Evolutionary conservation across 2,797 vertebrate species (phyloP).

Genomic region (Ficedula albicollis): DNA sequence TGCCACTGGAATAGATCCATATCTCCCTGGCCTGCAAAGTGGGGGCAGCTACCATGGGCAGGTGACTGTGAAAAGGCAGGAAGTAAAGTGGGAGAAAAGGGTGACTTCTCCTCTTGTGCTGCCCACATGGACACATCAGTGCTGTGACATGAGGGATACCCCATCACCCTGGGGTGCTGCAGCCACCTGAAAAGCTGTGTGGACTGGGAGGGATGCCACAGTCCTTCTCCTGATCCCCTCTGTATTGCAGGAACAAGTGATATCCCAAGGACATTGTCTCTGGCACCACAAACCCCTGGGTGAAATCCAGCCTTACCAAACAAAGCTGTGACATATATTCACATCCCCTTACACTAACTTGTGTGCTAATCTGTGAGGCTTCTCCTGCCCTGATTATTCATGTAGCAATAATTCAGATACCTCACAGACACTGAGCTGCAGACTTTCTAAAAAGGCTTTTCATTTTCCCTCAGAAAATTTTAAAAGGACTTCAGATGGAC

Average conservation of each 20-base stretch:
- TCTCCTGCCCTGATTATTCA: constrained; percentile 21
- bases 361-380: not conserved
- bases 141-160: not conserved
- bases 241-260: rapidly evolving
- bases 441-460: not conserved
- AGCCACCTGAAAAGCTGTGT: not conserved
- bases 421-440: not conserved
- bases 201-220: not conserved
- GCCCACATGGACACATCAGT: not conserved
- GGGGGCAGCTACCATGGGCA: rapidly evolving
- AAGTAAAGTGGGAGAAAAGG: not conserved
- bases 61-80: rapidly evolving
- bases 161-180: not conserved
- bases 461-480: not conserved
- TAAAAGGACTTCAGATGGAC: not conserved
- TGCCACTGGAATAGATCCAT: not conserved
- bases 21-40: not conserved
- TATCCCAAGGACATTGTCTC: not conserved
- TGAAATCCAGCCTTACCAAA: not conserved
- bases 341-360: not conserved
- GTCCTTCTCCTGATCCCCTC: not conserved
- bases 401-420: not conserved
- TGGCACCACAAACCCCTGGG: not conserved
- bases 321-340: not conserved
- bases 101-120: not conserved